Base-by-base conservation (phyloP, 2,888 invertebrate species). In the Adineta ricciae region DNA sequence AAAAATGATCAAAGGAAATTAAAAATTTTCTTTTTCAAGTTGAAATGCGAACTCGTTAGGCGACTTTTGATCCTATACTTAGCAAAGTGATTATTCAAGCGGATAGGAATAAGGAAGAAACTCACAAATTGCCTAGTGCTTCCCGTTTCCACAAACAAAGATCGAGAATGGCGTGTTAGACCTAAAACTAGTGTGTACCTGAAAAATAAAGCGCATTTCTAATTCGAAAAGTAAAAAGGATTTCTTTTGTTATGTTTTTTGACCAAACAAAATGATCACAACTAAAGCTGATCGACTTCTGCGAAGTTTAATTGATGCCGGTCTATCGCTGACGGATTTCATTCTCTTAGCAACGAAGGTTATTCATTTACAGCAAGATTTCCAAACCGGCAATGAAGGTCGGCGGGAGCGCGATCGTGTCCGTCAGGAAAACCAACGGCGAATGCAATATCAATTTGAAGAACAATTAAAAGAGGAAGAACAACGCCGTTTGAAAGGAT, bases 231-330 rank as follows among this genome's bases (percentile, higher is more conserved):
- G 19, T 50, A 46, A 5, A 46, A 46, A 46, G n/a, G n/a, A n/a
- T n/a, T n/a, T n/a, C 19, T 9, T 50, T 50, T 50, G 50, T 16
- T 50, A 50, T 50, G 14, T 50, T 50, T 19, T 50, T n/a, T n/a
- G n/a, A n/a, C 21, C 21, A 54, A 56, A 56, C 5, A 11, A n/a
- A 27, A 73, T 78, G 78, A 78, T 38, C 11, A 78, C 78, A 38
- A 78, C 41, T 24, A 78, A 78, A 78, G 78, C 78, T 3, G 78
- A 78, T 78, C 38, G 32, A n/a, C 41, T 78, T n/a, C n/a, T 78
- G n/a, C 16, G 32, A 9, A 41, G 41, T 41, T 41, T 78, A 78
- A 78, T 78, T 41, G 78, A 78, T 38, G 38, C 78, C 3, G 78
- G 78, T 41, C 14, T 78, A 41, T 41, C 41, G n/a, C n/a, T 78